Base-by-base conservation (phyloP, 2,888 invertebrate genomes). In the Macropis europaea region DNA sequence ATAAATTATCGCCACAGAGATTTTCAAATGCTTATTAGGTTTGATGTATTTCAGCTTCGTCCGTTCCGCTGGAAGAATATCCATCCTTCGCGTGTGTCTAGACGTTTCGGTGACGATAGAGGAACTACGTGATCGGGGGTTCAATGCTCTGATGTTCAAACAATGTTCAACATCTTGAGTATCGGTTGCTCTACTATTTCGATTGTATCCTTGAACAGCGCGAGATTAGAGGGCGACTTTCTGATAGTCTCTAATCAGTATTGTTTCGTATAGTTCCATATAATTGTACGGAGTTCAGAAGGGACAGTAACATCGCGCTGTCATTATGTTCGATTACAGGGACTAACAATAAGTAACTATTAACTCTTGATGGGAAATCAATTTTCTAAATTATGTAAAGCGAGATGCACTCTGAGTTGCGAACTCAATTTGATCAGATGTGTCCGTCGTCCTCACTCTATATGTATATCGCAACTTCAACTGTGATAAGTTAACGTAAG, bases 11-110 rank as follows among this genome's bases (percentile, higher is more conserved):
- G 59, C 60, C 2, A 87, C 38, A 22, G 84, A 81, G 19, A 84
- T 57, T 48, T 64, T 70, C 1, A 87, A 60, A 36, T 87, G 85
- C 22, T 79, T 70, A 61, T 87, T 83, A 2, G 86, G 75, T 40
- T 47, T 47, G 2, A 84, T 63, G 4, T 47, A 62, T 9, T 42
- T 70, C 1, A 77, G 19, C 1, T 26, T 67, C n/a, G 34, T 36
- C 26, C 15, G n/a, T n/a, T 50, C 13, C 7, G 24, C 0, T 11
- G 6, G 13, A n/a, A 30, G 42, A 1, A 19, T 19, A 5, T 62
- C 34, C 69, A 72, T 72, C 9, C 5, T 57, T 11, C 15, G 2
- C n/a, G n/a, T n/a, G n/a, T n/a, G n/a, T n/a, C n/a, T n/a, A n/a
- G n/a, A n/a, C n/a, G n/a, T n/a, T n/a, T n/a, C n/a, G n/a, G n/a